These are phyloP conservation scores for Oncorhynchus mykiss DNA, from an alignment of 2,113 vertebrate species.

Conservation along the genomic window DNA sequence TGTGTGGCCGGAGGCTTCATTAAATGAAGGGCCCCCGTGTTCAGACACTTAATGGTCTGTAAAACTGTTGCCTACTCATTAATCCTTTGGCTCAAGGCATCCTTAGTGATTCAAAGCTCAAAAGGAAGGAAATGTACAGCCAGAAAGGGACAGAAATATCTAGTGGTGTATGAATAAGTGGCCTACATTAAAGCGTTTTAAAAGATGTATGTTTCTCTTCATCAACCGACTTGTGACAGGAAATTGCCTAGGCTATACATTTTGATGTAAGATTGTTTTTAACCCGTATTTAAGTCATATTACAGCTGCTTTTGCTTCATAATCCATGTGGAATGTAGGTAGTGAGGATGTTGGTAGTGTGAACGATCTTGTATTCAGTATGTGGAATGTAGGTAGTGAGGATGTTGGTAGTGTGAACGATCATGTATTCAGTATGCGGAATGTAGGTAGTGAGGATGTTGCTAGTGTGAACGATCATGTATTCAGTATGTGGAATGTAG, in stretches of 20 bases:
- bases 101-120: slow-evolving; percentile 21
- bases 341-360: too few species aligned
- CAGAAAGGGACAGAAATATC: slow-evolving; percentile 27
- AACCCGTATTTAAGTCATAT: slow-evolving; percentile 52
- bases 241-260: slow-evolving; percentile 36
- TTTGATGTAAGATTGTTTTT: slow-evolving; percentile 57
- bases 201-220: background rate
- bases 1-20: slow-evolving; percentile 9
- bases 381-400: too few species aligned
- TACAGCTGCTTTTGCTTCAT: too few species aligned
- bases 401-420: too few species aligned
- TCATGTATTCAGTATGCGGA: too few species aligned
- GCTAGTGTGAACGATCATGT: too few species aligned
- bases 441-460: too few species aligned
- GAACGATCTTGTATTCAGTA: background rate
- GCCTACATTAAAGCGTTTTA: slow-evolving; percentile 30
- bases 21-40: slow-evolving; percentile 22
- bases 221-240: slow-evolving; percentile 37
- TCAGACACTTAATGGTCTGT: slow-evolving; percentile 40
- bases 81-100: slow-evolving; percentile 40
- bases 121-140: slow-evolving; percentile 4
- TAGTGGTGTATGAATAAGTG: slow-evolving; percentile 12
- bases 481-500: too few species aligned
- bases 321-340: too few species aligned
- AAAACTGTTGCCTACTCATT: slow-evolving; percentile 44